Evolutionary conservation across 92 coral and sea anemone species (phyloP).

Genomic region (Virgularia gustaviana): DNA sequence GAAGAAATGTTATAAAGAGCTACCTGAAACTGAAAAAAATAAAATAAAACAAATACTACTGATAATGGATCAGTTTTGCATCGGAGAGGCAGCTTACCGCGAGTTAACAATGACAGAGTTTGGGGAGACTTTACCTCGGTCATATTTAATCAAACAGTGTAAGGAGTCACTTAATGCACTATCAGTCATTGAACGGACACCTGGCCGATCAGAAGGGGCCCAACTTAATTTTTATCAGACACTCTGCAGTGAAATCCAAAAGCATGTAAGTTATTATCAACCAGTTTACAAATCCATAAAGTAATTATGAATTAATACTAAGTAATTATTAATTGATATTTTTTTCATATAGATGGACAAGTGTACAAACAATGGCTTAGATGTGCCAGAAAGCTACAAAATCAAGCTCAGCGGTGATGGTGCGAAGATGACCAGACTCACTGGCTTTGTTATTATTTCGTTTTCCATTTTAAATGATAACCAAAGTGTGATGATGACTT

Average conservation of each 20-base stretch:
- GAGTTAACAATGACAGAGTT: not conserved
- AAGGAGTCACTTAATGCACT: constrained; percentile 19
- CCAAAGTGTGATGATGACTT: constrained; percentile 5
- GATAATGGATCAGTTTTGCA: not conserved
- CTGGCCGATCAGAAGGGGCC: constrained; percentile 21
- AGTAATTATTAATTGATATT: too few species aligned
- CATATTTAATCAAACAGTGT: constrained; percentile 18
- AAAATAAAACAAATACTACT: not conserved
- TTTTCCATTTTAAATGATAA: constrained; percentile 28
- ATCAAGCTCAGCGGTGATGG: constrained; percentile 17
- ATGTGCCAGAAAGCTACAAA: too few species aligned
- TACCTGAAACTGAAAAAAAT: not conserved
- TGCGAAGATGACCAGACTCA: constrained; percentile 14
- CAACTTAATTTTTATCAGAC: constrained; percentile 15
- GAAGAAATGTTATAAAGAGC: not conserved
- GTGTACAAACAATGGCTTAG: too few species aligned
- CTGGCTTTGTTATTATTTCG: constrained; percentile 17
- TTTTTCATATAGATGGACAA: too few species aligned
- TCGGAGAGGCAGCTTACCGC: too few species aligned
- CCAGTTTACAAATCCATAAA: too few species aligned
- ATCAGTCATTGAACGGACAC: constrained; percentile 22
- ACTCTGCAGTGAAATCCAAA: constrained; percentile 23
- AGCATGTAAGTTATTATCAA: constrained; percentile 33
- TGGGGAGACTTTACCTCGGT: constrained; percentile 23
- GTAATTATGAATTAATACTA: too few species aligned